Conservation (phyloP, 2,797 vertebrate species). For the Muraenolepis orangiensis region DNA sequence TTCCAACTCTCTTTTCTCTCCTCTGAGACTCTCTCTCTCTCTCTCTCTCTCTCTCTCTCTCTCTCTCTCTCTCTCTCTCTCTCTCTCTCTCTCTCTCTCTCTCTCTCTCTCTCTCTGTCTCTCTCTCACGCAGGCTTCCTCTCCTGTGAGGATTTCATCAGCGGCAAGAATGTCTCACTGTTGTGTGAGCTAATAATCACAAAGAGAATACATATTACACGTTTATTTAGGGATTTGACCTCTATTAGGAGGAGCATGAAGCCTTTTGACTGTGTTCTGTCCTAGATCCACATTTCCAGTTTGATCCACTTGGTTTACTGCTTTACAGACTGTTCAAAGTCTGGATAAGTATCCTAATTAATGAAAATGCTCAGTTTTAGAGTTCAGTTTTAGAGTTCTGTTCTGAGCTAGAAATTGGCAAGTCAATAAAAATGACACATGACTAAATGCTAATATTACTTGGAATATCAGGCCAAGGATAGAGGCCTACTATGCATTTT, state of each 20-base stretch:
- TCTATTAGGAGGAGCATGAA: neutral
- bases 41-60: no score
- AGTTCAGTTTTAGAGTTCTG: neutral
- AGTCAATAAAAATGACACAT: no score
- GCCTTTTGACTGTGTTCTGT: neutral
- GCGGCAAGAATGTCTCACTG: neutral
- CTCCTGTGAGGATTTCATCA: neutral
- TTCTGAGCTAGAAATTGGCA: neutral
- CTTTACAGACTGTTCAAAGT: neutral
- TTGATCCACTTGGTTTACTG: neutral
- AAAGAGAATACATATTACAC: neutral
- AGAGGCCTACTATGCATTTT: neutral
- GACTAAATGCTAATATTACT: neutral
- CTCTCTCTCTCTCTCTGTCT: no score
- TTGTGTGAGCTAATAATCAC: neutral
- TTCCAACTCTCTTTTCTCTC: no score
- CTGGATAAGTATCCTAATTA: neutral
- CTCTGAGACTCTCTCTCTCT: no score
- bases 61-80: neutral
- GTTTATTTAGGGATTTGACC: neutral
- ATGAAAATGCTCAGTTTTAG: neutral
- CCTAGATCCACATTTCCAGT: neutral
- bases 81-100: no score
- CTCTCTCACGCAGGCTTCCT: neutral
- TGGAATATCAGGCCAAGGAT: neutral